Base-by-base conservation (phyloP, 2,888 invertebrate species). In the Limnephilus auricula region DNA sequence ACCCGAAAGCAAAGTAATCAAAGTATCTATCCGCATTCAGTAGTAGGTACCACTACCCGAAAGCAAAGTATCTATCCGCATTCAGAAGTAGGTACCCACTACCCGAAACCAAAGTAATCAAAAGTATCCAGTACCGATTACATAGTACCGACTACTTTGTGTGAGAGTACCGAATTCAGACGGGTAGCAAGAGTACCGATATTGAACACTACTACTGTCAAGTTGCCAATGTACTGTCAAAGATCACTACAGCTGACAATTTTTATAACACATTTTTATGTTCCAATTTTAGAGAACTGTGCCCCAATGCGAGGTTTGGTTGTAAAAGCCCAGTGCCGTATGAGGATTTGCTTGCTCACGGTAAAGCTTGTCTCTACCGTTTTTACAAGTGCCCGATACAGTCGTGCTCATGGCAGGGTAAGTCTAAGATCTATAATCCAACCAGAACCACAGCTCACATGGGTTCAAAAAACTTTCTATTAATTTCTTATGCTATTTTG, bases 401-500 rank as follows among this genome's bases (percentile, higher is more conserved):
- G 40, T n/a, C 40, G 1, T 85, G 84, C 40, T 85, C 84, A 2
- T 85, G 84, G 84, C 84, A 85, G 5, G 84, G 84, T 85, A 40
- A 85, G 40, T 40, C 13, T 30, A 34, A 31, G 31, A 31, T 32
- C 18, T 82, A 82, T 65, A 25, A 65, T 65, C 25, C 25, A 65
- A 65, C 65, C 65, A n/a, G 65, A n/a, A 6, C 9, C 65, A 25
- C 25, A 9, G 18, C 13, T 50, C 18, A 40, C 40, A 15, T 13
- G 25, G 25, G 25, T 65, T 65, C 0, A 65, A 65, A n/a, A 65
- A 3, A 3, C 50, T 50, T 50, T 50, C 50, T 18, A 45, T 45
- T 45, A 12, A 45, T 0, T 13, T 15, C 2, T 45, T 50, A 15
- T 50, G 45, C 50, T 18, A 25, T 65, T 25, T 4, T 65, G 65